A percentile compares a stretch with the other conserved stretches of the same genome.
phyloP scores from a whole-genome alignment of 1,140 invertebrate species.

The roundworm (Caenorhabditis elegans) region DNA sequence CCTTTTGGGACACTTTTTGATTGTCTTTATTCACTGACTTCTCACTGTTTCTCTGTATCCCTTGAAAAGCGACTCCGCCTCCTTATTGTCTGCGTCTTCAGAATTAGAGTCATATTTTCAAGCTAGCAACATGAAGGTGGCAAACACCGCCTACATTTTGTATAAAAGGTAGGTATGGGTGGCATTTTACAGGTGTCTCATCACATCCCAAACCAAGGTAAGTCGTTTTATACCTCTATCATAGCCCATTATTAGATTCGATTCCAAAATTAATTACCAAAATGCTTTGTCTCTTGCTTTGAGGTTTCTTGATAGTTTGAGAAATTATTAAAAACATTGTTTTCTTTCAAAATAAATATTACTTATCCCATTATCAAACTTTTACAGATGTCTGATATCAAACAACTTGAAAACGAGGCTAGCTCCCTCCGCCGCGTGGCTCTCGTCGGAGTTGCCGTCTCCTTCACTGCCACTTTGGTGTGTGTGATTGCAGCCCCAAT shows the following conservation, averaged over 20 bases:
- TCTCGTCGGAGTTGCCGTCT: constrained; percentile 45
- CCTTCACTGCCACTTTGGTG: constrained; percentile 48
- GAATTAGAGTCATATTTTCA: constrained; percentile 12
- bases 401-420: constrained; percentile 40
- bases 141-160: constrained; percentile 24
- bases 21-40: constrained; percentile 22
- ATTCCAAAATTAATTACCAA: no score
- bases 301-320: no score
- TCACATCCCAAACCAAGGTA: constrained; percentile 18
- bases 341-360: no score
- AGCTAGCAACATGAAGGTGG: neutral
- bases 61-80: constrained; percentile 12
- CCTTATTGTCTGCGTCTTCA: neutral
- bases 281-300: no score
- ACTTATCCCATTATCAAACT: no score
- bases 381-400: constrained; percentile 31
- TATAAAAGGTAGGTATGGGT: constrained; percentile 2
- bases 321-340: no score
- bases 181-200: constrained; percentile 27
- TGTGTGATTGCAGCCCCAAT: constrained; percentile 47
- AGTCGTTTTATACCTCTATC: neutral
- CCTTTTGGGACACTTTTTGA: constrained; percentile 19
- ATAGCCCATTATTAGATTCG: no score
- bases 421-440: constrained; percentile 40
- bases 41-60: neutral